These are phyloP conservation scores for Papilio dardanus DNA, from an alignment of 1,140 invertebrate genomes.

Conservation along the genomic window DNA sequence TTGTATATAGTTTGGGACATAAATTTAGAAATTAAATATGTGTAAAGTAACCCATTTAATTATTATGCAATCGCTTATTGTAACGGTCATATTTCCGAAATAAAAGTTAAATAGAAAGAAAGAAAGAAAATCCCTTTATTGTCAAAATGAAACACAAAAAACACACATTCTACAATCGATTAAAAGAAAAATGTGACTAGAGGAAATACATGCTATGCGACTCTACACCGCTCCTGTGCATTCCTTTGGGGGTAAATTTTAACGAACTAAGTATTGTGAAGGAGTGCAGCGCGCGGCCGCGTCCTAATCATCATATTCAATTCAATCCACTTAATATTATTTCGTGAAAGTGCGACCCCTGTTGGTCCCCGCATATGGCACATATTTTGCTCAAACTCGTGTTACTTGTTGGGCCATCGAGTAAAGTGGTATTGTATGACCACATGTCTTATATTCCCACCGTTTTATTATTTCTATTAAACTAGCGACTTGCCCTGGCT, in stretches of 20 bases:
- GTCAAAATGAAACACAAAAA: too few relatives aligned
- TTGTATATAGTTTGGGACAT: too few relatives aligned
- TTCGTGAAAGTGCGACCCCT: constrained; percentile 65
- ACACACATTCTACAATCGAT: too few relatives aligned
- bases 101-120: too few relatives aligned
- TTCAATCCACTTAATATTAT: constrained; percentile 69
- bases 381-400: constrained; percentile 47
- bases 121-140: too few relatives aligned
- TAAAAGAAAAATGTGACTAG: too few relatives aligned
- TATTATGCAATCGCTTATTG: too few relatives aligned
- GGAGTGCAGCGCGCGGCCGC: constrained; percentile 41
- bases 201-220: too few relatives aligned
- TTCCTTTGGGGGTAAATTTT: constrained; percentile 56
- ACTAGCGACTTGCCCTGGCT: too few relatives aligned
- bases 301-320: constrained; percentile 74
- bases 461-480: neutral
- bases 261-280: constrained; percentile 70
- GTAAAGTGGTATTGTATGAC: constrained; percentile 18
- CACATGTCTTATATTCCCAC: constrained; percentile 29
- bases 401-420: constrained; percentile 27
- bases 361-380: constrained; percentile 59
- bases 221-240: constrained; percentile 41
- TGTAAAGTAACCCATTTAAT: too few relatives aligned
- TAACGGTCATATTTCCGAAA: too few relatives aligned
- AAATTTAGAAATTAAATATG: too few relatives aligned